phyloP scores from a whole-genome alignment of 2,797 vertebrate genomes.

The Anniella stebbinsi region DNA sequence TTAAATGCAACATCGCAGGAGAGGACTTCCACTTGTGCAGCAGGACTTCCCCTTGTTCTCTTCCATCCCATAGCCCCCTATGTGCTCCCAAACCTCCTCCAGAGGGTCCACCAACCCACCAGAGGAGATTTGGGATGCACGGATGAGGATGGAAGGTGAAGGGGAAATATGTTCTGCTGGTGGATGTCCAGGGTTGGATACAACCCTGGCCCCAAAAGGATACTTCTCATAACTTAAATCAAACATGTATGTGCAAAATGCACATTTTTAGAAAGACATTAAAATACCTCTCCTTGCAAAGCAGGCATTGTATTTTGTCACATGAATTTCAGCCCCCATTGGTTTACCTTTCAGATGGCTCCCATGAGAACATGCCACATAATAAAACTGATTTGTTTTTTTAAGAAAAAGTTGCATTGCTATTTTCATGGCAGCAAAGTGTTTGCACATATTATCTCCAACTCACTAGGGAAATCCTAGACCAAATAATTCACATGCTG shows the following conservation, averaged over 20 bases:
- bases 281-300: constrained; percentile 22
- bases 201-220: not conserved
- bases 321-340: constrained; percentile 36
- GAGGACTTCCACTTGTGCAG: no score
- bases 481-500: constrained; percentile 47
- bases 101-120: no score
- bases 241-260: not conserved
- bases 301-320: constrained; percentile 25
- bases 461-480: constrained; percentile 51
- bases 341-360: constrained; percentile 26
- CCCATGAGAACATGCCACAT: constrained; percentile 12
- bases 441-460: constrained; percentile 45
- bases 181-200: no score
- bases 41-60: no score
- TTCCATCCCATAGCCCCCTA: no score
- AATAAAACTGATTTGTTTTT: constrained; percentile 32
- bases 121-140: no score
- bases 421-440: constrained; percentile 55
- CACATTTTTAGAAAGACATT: constrained; percentile 17
- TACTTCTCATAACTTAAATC: not conserved
- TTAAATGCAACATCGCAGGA: no score
- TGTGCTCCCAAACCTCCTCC: no score
- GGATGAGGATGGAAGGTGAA: no score
- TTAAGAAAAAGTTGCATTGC: constrained; percentile 15
- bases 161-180: no score